Conservation (phyloP, 2,888 invertebrate species). For the Parascotia fuliginaria region DNA sequence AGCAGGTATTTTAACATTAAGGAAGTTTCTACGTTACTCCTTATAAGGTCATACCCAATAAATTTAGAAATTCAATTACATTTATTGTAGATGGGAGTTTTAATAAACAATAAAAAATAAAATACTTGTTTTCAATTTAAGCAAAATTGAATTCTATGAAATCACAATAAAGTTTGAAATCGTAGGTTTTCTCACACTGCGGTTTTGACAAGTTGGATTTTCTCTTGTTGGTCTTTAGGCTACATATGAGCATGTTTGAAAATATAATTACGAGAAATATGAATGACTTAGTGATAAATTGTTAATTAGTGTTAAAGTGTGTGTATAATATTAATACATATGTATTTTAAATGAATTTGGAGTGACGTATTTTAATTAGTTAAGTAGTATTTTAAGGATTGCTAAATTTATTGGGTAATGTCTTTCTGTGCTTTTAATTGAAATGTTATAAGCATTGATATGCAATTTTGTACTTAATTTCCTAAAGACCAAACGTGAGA, state of each 20-base stretch:
- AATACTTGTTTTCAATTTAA: slow-evolving; percentile 72
- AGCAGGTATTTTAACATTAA: slow-evolving; percentile 33
- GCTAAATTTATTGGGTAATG: slow-evolving; percentile 86
- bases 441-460: slow-evolving; percentile 48
- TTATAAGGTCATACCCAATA: slow-evolving; percentile 80
- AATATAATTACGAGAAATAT: slow-evolving; percentile 17
- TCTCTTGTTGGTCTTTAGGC: slow-evolving; percentile 83
- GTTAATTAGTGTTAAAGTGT: slow-evolving; percentile 38
- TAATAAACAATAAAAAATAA: slow-evolving; percentile 60
- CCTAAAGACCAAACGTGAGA: slow-evolving; percentile 86
- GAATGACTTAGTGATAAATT: slow-evolving; percentile 33
- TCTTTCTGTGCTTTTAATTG: slow-evolving; percentile 59
- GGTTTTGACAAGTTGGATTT: slow-evolving; percentile 53
- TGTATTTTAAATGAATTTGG: slow-evolving; percentile 52
- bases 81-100: slow-evolving; percentile 63
- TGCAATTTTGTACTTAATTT: slow-evolving; percentile 67
- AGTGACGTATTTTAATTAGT: slow-evolving; percentile 70
- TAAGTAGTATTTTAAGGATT: slow-evolving; percentile 74
- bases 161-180: slow-evolving; percentile 63
- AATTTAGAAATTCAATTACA: slow-evolving; percentile 78
- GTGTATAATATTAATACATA: slow-evolving; percentile 38
- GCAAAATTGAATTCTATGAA: slow-evolving; percentile 79
- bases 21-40: slow-evolving; percentile 65
- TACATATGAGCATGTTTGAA: slow-evolving; percentile 61
- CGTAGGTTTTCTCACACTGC: slow-evolving; percentile 76